These are phyloP conservation scores for Ctenosaura bakeri DNA, from an alignment of 2,797 vertebrate genomes.

Conservation along the genomic window DNA sequence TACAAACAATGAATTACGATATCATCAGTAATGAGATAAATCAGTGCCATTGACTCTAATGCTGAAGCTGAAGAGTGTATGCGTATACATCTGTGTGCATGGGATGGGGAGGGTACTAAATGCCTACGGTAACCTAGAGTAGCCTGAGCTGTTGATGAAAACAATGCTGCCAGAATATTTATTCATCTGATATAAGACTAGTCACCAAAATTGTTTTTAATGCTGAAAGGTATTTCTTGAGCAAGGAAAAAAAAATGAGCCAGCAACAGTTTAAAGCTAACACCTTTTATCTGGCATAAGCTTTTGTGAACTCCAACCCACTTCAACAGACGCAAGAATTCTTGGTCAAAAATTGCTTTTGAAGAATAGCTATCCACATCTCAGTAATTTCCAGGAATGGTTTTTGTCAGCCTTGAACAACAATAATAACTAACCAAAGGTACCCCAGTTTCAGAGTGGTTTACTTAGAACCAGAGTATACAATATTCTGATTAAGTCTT, in stretches of 20 bases:
- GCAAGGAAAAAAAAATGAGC: background rate
- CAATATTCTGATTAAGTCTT: background rate
- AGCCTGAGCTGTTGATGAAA: background rate
- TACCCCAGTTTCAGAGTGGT: background rate
- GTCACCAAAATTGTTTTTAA: background rate
- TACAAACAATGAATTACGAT: background rate
- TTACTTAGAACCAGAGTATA: background rate
- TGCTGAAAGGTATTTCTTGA: background rate
- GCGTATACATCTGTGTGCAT: too few species aligned
- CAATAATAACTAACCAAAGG: background rate
- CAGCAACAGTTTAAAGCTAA: background rate
- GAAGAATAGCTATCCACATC: background rate
- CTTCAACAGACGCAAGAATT: background rate
- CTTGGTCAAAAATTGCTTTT: background rate
- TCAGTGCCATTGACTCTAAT: background rate
- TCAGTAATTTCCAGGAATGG: background rate
- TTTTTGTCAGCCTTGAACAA: background rate
- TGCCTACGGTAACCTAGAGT: background rate
- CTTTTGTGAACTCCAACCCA: background rate
- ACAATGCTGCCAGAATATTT: background rate
- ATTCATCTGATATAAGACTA: background rate
- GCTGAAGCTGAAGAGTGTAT: background rate
- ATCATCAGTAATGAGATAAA: background rate
- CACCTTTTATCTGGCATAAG: background rate
- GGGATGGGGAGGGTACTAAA: background rate